These are phyloP conservation scores for Florisuga fusca DNA, from an alignment of 2,797 vertebrate species.

Conservation along the genomic window DNA sequence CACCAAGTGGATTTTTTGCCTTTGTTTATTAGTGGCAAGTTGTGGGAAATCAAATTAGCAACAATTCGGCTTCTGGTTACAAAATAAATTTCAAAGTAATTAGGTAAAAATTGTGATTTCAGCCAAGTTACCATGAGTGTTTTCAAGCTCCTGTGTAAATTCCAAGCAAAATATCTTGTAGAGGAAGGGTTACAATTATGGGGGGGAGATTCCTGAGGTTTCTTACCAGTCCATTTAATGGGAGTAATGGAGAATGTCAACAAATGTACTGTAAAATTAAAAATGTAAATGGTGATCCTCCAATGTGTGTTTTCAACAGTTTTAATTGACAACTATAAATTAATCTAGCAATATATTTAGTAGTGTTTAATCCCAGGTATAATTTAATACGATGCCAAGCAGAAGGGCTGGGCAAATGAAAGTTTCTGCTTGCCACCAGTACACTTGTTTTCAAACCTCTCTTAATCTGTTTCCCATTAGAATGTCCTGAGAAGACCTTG, in stretches of 20 bases:
- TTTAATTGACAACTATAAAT: not conserved
- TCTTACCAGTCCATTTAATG: not conserved
- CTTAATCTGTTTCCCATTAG: slow-evolving; percentile 33
- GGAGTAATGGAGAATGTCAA: not conserved
- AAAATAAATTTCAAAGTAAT: not conserved
- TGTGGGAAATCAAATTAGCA: not conserved
- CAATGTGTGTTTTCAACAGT: not conserved
- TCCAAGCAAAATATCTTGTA: not conserved
- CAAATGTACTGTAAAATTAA: not conserved
- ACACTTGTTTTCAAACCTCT: not conserved
- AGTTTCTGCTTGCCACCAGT: not conserved
- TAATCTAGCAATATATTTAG: not conserved
- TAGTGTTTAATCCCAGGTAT: not conserved
- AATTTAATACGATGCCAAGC: not conserved
- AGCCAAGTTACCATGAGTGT: not conserved
- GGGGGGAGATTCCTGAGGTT: not conserved
- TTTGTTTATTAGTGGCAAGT: not conserved
- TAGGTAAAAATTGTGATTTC: not conserved
- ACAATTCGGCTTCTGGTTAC: not conserved
- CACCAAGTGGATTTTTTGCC: not conserved
- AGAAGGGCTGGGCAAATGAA: not conserved
- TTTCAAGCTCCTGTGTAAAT: not conserved
- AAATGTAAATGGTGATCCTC: not conserved
- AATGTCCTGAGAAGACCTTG: slow-evolving; percentile 27
- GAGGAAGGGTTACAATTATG: not conserved